phyloP scores from a whole-genome alignment of 2,888 invertebrate species.

The Chalcis sispes region DNA sequence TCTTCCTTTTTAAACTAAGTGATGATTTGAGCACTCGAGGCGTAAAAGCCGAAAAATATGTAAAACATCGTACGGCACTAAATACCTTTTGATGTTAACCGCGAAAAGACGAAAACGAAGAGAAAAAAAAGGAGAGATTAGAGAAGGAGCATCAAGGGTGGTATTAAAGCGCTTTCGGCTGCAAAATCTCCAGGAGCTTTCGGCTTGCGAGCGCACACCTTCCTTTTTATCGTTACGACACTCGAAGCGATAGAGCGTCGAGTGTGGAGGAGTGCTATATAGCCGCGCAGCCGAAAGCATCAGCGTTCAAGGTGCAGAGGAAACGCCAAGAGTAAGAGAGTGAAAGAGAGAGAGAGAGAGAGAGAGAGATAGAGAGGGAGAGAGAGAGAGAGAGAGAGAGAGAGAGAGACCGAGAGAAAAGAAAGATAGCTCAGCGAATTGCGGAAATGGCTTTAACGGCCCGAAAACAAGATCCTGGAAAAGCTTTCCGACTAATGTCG shows the following conservation, averaged over 20 bases:
- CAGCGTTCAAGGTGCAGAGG: neutral
- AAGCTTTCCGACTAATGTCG: conserved; percentile 50
- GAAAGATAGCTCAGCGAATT: conserved; percentile 20
- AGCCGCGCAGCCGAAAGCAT: too few relatives aligned
- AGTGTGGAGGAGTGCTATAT: too few relatives aligned
- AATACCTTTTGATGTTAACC: conserved; percentile 25
- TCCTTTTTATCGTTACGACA: conserved; percentile 51
- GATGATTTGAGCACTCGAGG: too few relatives aligned
- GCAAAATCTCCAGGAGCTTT: conserved; percentile 29
- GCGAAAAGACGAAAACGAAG: neutral
- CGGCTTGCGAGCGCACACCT: neutral
- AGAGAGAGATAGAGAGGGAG: too few relatives aligned
- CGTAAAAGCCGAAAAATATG: neutral
- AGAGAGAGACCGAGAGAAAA: too few relatives aligned
- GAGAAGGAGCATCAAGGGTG: too few relatives aligned
- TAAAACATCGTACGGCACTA: conserved; percentile 1
- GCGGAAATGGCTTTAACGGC: conserved; percentile 56
- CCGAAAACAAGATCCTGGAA: conserved; percentile 56
- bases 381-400: too few relatives aligned
- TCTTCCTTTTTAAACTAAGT: too few relatives aligned
- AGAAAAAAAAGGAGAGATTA: conserved; percentile 1
- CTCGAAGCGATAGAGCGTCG: conserved; percentile 50
- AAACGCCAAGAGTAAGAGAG: too few relatives aligned
- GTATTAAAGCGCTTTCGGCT: conserved; percentile 24
- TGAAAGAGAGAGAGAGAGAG: too few relatives aligned